Base-by-base conservation (phyloP, 2,113 vertebrate species). In the Phalacrocorax pelagicus region DNA sequence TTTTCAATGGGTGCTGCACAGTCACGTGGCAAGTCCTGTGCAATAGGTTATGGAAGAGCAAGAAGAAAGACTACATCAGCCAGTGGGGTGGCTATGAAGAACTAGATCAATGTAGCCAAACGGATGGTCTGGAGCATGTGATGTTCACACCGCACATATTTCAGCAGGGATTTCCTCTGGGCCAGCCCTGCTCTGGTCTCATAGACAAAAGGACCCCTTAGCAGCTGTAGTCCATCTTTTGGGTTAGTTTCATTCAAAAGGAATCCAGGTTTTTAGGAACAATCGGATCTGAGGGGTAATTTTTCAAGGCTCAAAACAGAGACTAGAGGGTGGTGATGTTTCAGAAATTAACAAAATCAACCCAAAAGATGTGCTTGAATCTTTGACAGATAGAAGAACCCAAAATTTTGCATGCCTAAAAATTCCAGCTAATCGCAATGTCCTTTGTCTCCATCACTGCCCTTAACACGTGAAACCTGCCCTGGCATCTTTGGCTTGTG, bases 21-120 rank as follows among this genome's bases (percentile, higher is more conserved):
- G 36, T 75, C 7, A 29, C 0, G 0, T 58, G 38, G 19, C 10
- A 69, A 87, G 7, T 61, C 30, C 62, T 22, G 3, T 14, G 38
- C 42, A 15, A 12, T 3, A 74, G 32, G 6, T 12, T 81, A 15
- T 40, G 29, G 34, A 83, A 86, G 22, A 83, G 15, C n/a, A 65
- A 79, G 24, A 91, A 63, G 70, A n/a, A 86, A 67, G 10, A 14
- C 9, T 38, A 5, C 11, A 32, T 26, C 51, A 61, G 10, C 16
- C 34, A 26, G 5, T 19, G n/a, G 15, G 5, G 8, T 84, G 72
- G 22, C 24, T 38, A 15, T 4, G 23, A 16, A 69, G 29, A 12
- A 61, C 10, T 5, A 20, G 36, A 36, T 52, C 34, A 82, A 9
- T 2, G 0, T 20, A 94, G 74, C 4, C 62, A 72, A 44, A 44